These are phyloP conservation scores for Ophiodon elongatus DNA, from an alignment of 2,113 vertebrate species.

Conservation along the genomic window DNA sequence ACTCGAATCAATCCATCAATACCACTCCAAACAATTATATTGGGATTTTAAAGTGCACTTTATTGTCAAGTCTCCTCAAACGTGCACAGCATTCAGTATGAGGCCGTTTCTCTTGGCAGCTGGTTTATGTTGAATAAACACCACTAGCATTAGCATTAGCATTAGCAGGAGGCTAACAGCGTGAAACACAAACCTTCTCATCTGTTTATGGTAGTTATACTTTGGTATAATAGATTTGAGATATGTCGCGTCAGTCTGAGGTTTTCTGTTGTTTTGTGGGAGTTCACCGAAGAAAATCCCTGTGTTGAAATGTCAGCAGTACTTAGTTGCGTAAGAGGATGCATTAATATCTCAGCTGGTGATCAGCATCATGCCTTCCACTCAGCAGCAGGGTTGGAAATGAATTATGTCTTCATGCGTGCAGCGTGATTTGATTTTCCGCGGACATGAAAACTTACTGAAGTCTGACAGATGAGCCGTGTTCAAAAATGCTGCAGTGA, in stretches of 20 bases:
- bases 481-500: background rate
- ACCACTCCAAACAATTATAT: too few relatives aligned
- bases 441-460: background rate
- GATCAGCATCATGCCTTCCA: constrained; percentile 21
- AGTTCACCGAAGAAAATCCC: too few relatives aligned
- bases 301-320: background rate
- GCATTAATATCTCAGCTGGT: background rate
- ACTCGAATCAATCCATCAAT: background rate
- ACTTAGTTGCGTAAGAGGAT: constrained; percentile 1
- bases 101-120: background rate
- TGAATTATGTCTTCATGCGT: constrained; percentile 12
- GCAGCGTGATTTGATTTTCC: constrained; percentile 17
- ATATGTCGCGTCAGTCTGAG: background rate
- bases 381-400: constrained; percentile 23
- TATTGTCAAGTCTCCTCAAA: background rate
- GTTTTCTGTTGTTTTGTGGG: too few relatives aligned
- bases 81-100: background rate
- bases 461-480: constrained; percentile 2
- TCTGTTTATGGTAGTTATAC: background rate
- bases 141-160: too few relatives aligned
- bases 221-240: background rate
- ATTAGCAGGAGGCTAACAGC: too few relatives aligned
- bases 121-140: background rate
- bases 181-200: background rate
- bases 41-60: background rate